Percentiles rank a stretch among this genome's conserved stretches.
Evolutionary conservation across 2,113 vertebrate species (phyloP).

Genomic region (Hystrix brachyura): DNA sequence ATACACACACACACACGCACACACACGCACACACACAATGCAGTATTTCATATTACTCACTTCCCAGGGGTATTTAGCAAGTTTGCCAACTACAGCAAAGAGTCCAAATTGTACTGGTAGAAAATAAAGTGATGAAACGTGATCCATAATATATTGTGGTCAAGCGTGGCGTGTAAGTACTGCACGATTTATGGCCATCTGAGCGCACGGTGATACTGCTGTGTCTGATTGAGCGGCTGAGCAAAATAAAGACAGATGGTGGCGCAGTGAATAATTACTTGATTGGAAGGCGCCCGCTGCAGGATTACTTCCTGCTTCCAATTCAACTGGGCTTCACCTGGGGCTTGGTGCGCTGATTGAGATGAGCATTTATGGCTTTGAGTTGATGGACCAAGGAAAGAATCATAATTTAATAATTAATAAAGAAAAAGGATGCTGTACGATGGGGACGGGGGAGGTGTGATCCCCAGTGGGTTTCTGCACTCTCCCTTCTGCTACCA

Average conservation of each 20-base stretch:
- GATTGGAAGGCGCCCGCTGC: slow-evolving; percentile 49
- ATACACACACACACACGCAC: slow-evolving; percentile 1
- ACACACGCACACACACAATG: not conserved
- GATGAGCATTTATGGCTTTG: slow-evolving; percentile 59
- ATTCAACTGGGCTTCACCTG: slow-evolving; percentile 56
- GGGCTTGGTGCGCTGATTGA: not conserved
- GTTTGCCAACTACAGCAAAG: slow-evolving; percentile 65
- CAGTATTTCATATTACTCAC: slow-evolving; percentile 62
- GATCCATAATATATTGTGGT: not conserved
- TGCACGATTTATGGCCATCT: slow-evolving; percentile 65
- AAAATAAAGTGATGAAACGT: slow-evolving; percentile 64
- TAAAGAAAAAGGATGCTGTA: slow-evolving; percentile 33
- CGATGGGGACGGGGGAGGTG: not conserved
- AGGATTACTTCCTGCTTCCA: slow-evolving; percentile 67
- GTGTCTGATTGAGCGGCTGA: slow-evolving; percentile 61
- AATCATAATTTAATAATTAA: slow-evolving; percentile 77
- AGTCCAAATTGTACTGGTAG: slow-evolving; percentile 66
- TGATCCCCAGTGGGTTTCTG: not conserved
- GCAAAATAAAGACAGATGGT: slow-evolving; percentile 79
- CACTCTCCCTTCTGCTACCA: slow-evolving; percentile 18
- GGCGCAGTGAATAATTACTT: slow-evolving; percentile 70
- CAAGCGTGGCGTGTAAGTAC: slow-evolving; percentile 11
- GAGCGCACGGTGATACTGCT: slow-evolving; percentile 40
- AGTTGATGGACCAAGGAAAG: slow-evolving; percentile 67
- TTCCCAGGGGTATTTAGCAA: slow-evolving; percentile 69